phyloP scores from a whole-genome alignment of 2,888 invertebrate species.

The Argyra leucocephala region DNA sequence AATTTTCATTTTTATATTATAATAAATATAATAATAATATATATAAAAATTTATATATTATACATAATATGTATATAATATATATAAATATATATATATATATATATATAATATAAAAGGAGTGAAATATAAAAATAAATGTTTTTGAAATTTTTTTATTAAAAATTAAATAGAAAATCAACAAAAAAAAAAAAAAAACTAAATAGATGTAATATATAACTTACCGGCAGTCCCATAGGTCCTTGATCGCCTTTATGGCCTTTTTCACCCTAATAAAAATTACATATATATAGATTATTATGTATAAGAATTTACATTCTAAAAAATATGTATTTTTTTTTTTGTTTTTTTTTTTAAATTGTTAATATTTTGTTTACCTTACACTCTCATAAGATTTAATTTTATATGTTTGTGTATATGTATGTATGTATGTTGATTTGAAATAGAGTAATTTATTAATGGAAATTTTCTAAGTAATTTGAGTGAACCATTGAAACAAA shows the following conservation, averaged over 20 bases:
- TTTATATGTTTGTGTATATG: too few relatives aligned
- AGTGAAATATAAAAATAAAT: constrained; percentile 14
- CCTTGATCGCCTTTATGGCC: constrained; percentile 50
- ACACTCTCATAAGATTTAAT: too few relatives aligned
- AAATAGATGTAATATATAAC: constrained; percentile 46
- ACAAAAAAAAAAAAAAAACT: too few relatives aligned
- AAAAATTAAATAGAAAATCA: constrained; percentile 17
- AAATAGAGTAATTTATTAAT: too few relatives aligned
- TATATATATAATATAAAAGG: constrained; percentile 14
- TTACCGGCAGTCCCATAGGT: constrained; percentile 92
- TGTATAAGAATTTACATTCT: too few relatives aligned
- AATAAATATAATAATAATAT: not conserved
- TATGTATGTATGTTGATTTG: too few relatives aligned
- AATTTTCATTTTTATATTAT: not conserved
- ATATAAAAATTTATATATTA: not conserved
- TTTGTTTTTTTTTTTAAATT: too few relatives aligned
- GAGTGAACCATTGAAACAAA: too few relatives aligned
- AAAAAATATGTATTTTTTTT: too few relatives aligned
- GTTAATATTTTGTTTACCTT: too few relatives aligned
- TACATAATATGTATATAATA: constrained; percentile 10
- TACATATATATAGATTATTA: too few relatives aligned
- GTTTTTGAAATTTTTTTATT: constrained; percentile 1
- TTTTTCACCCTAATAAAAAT: constrained; percentile 37
- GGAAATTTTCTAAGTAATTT: too few relatives aligned
- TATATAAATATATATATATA: not conserved